Conservation (phyloP, 2,888 invertebrate genomes). For the Andrena flavipes region DNA sequence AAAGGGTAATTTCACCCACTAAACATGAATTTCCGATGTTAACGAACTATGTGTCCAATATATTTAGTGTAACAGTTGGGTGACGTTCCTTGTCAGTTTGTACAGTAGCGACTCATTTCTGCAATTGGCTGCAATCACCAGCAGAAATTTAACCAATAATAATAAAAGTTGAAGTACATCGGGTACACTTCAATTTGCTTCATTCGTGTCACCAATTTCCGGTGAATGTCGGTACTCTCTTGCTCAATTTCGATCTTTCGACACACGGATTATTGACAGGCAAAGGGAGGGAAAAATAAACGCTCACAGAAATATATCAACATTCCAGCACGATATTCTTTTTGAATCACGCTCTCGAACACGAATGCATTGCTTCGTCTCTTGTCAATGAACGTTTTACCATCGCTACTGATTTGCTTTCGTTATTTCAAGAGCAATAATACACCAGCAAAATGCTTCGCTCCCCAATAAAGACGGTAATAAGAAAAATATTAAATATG, state of each 20-base stretch:
- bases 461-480: not conserved
- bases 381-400: not conserved
- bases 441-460: not conserved
- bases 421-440: not conserved
- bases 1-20: no score
- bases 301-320: not conserved
- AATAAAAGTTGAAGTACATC: no score
- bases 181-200: not conserved
- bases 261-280: not conserved
- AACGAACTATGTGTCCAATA: no score
- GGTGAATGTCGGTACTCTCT: not conserved
- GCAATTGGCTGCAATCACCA: no score
- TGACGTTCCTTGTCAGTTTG: no score
- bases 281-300: not conserved
- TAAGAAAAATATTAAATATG: no score
- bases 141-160: no score
- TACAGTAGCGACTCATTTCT: no score
- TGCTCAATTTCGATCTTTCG: not conserved
- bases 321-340: conserved; percentile 1
- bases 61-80: no score
- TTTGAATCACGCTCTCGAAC: not conserved
- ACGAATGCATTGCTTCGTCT: not conserved
- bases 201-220: not conserved
- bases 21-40: no score
- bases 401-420: not conserved